These are phyloP conservation scores for Planiliza haematocheilus DNA, from an alignment of 2,113 vertebrate genomes.

Conservation along the genomic window DNA sequence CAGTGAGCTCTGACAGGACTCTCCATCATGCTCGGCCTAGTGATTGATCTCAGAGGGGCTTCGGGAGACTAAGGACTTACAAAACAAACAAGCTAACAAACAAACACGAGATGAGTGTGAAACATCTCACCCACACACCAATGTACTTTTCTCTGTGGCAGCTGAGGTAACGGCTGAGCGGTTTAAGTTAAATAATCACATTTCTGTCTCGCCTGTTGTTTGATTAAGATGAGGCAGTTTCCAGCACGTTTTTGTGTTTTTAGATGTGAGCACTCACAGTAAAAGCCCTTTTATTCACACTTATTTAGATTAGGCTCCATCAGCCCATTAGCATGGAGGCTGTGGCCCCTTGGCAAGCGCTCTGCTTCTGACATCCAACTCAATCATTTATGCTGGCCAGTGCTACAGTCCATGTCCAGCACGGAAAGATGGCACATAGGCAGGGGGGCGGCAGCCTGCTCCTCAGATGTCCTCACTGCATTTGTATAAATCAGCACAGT, in stretches of 20 bases:
- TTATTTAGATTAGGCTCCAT: conserved; percentile 72
- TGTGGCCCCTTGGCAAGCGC: conserved; percentile 59
- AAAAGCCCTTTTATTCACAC: conserved; percentile 73
- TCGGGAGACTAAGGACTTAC: conserved; percentile 66
- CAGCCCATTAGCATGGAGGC: conserved; percentile 70
- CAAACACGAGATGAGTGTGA: conserved; percentile 12
- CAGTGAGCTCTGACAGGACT: conserved; percentile 75
- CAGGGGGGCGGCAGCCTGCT: conserved; percentile 44
- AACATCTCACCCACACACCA: conserved; percentile 5
- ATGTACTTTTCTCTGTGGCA: neutral
- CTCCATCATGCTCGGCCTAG: conserved; percentile 77
- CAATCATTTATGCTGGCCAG: conserved; percentile 70
- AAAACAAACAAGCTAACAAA: conserved; percentile 64
- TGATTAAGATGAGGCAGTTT: conserved; percentile 55
- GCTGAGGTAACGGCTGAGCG: conserved; percentile 33
- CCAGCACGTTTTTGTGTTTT: conserved; percentile 37
- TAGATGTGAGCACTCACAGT: conserved; percentile 58
- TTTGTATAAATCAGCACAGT: conserved; percentile 49
- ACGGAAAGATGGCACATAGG: conserved; percentile 61
- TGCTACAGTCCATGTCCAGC: conserved; percentile 66
- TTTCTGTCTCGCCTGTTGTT: conserved; percentile 34
- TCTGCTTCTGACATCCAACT: conserved; percentile 72
- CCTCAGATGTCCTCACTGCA: conserved; percentile 52
- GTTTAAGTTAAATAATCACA: conserved; percentile 47
- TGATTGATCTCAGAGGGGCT: conserved; percentile 82